Evolutionary conservation across 2,113 vertebrate species (phyloP), one percentile per base, ranked within the genome.

Genomic region (Pagrus major): DNA sequence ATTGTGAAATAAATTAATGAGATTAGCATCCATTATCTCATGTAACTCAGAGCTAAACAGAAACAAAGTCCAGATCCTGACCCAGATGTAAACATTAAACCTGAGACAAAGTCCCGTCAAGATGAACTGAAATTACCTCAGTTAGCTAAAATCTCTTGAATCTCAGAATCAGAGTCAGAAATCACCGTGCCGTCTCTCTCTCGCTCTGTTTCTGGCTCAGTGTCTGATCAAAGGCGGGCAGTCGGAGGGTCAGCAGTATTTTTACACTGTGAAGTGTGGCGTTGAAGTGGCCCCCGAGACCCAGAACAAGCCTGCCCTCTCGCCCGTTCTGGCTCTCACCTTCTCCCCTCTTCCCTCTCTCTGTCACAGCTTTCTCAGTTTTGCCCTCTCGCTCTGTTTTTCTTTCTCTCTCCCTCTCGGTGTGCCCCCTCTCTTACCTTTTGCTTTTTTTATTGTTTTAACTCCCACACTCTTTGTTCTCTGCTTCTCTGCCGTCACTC

Each of bases 211-310:
- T 60, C 47, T 80, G 72, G 60, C 81, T 37, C 69, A 8, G 41
- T 18, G 41, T 76, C 54, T 41, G 77, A 87, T 90, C 90, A 91
- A 89, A 86, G 89, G 72, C 78, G n/a, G 74, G 60, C 78, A 44
- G 79, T 80, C 64, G 23, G 77, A 46, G 87, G 85, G 88, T 86
- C 86, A 85, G 83, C 56, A 67, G 88, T 92, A 88, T 94, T 94
- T 93, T 89, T 90, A 90, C 89, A 89, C 89, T 54, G 87, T 84
- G 81, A 85, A 90, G 87, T 89, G 88, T 90, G 81, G 80, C 55
- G 73, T 27, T 90, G 79, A 91, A 86, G 84, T 83, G 89, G 78
- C 87, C 89, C 83, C 84, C 6, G 87, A 89, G 92, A 88, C 91
- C 76, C 88, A 81, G 85, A 85, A 88, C 86, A 91, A 90, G 77